Evolutionary conservation across 2,797 vertebrate genomes (phyloP), one percentile per base, ranked within the genome.

Genomic region (Erethizon dorsatum): DNA sequence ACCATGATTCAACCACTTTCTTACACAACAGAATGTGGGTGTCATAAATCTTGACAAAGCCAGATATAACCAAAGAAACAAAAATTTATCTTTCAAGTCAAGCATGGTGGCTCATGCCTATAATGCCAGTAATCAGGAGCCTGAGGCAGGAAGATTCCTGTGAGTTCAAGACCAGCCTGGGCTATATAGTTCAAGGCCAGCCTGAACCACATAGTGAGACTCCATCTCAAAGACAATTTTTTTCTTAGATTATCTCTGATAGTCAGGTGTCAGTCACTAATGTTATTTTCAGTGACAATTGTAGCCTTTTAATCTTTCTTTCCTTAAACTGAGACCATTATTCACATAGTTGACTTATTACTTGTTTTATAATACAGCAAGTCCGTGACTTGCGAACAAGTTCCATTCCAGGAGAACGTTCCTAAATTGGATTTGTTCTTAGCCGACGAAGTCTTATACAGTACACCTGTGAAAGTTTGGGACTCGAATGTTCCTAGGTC

Each of bases 41-140:
- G 52, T 84, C 37, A 7, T 77, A 75, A 56, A 85, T 80, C 52
- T 90, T 80, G 45, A 83, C 90, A 93, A 89, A 83, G 33, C 77
- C 26, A 79, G 84, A 91, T 83, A 9, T 83, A 41, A 85, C n/a
- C 31, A 31, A 84, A 88, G 31, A 28, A 90, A 86, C 24, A 82
- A 61, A 95, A 57, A 61, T 59, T 10, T 87, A 45, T 63, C 78
- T 96, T 83, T 80, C 47, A 26, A 17, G 24, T 77, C 5, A 6
- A 77, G 45, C 73, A 77, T 77, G 45, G 13, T 47, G 45, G 11
- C 6, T 47, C 26, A 47, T 47, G 71, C 71, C 24, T 77, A 28
- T 50, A 47, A 77, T 75, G 45, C 33, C 73, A 77, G 24, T 45
- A 77, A 4, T 77, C 12, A 47, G 73, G 45, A 77, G 37, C 73